Conservation (phyloP, 2,113 vertebrate species). For the Neomonachus schauinslandi region DNA sequence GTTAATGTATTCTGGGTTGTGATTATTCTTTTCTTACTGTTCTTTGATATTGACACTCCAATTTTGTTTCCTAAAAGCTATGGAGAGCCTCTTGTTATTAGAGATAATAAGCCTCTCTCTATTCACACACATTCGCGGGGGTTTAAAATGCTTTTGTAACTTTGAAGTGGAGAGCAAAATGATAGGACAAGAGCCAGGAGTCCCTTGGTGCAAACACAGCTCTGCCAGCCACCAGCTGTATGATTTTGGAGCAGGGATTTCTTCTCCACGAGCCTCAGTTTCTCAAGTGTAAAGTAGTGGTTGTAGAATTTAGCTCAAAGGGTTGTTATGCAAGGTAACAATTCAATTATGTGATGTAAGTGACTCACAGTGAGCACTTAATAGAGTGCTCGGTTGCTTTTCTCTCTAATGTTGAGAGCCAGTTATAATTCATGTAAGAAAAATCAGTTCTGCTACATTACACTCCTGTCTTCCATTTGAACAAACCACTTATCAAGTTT, state of each 20-base stretch:
- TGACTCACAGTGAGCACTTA: neutral
- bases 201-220: accelerated
- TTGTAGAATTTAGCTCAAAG: neutral
- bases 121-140: neutral
- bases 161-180: neutral
- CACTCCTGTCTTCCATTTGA: neutral
- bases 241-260: neutral
- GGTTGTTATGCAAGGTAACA: neutral
- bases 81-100: neutral
- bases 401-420: neutral
- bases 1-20: neutral
- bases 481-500: neutral
- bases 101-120: neutral
- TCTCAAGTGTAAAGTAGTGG: neutral
- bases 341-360: neutral
- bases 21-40: neutral
- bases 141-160: neutral
- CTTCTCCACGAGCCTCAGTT: neutral
- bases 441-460: neutral
- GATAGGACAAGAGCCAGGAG: neutral
- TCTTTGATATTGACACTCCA: neutral
- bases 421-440: neutral
- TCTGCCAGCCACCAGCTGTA: neutral
- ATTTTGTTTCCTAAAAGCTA: slow-evolving; percentile 11
- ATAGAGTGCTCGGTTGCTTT: neutral